Percentiles rank a stretch among this genome's conserved stretches.
Conservation (phyloP, 2,113 vertebrate genomes). For the Ascaphus truei region DNA sequence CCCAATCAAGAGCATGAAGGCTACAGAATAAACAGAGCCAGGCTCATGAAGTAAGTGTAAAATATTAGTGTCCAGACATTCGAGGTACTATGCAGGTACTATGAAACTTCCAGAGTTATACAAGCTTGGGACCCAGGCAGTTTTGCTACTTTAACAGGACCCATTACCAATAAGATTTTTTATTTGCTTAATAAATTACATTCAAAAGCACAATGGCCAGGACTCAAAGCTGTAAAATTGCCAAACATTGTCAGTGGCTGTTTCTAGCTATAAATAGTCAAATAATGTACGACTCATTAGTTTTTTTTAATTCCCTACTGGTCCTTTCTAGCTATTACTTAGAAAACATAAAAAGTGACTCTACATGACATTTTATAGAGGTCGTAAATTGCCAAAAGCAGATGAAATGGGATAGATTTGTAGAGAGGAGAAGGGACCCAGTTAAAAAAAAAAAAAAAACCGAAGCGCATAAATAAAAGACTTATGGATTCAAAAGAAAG, state of each 20-base stretch:
- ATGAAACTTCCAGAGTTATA: conserved; percentile 60
- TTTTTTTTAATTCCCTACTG: conserved; percentile 70
- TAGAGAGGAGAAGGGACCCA: conserved; percentile 61
- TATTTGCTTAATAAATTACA: conserved; percentile 82
- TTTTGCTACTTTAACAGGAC: conserved; percentile 60
- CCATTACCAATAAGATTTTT: conserved; percentile 67
- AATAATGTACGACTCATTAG: conserved; percentile 71
- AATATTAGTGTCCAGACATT: conserved; percentile 70
- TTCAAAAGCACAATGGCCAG: conserved; percentile 73
- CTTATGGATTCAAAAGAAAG: conserved; percentile 2
- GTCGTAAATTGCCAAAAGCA: conserved; percentile 72
- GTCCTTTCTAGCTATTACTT: conserved; percentile 69
- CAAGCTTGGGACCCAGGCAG: conserved; percentile 47
- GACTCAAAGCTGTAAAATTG: conserved; percentile 71
- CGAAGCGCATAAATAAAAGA: conserved; percentile 27
- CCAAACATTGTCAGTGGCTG: conserved; percentile 73
- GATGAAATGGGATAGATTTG: conserved; percentile 76
- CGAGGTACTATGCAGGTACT: conserved; percentile 58
- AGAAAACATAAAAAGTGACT: conserved; percentile 63
- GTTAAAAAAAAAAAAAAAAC: conserved; percentile 58
- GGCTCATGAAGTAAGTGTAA: conserved; percentile 77
- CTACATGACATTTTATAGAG: conserved; percentile 70
- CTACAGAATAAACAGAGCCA: conserved; percentile 66
- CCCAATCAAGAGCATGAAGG: conserved; percentile 60
- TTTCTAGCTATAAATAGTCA: conserved; percentile 72